These are phyloP conservation scores for Timema cristinae DNA, from an alignment of 2,888 invertebrate genomes.

Conservation along the genomic window DNA sequence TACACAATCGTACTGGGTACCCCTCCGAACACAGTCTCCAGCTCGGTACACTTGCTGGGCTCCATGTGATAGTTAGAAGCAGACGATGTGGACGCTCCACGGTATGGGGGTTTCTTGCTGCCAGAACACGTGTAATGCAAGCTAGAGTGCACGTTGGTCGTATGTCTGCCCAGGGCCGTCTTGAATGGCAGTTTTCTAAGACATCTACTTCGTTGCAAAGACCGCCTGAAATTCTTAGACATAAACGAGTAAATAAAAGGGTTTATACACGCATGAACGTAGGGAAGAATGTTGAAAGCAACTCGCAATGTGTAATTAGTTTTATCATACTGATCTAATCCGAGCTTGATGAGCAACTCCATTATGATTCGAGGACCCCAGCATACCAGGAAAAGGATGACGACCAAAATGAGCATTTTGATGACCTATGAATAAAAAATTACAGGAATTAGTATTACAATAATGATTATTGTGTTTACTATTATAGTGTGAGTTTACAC, in stretches of 20 bases:
- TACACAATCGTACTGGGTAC: too few species aligned
- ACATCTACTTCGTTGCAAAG: constrained; percentile 11
- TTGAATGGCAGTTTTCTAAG: neutral
- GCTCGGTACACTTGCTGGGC: neutral
- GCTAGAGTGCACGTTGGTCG: neutral
- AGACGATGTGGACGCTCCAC: constrained; percentile 11
- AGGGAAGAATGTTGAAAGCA: constrained; percentile 41
- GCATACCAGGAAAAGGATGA: constrained; percentile 47
- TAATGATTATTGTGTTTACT: too few species aligned
- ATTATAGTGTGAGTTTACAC: neutral
- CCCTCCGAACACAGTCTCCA: neutral
- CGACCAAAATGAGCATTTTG: constrained; percentile 50
- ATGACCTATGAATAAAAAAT: constrained; percentile 45
- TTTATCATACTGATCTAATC: constrained; percentile 38
- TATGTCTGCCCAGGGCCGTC: neutral
- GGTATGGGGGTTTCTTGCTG: neutral
- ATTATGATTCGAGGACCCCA: constrained; percentile 51
- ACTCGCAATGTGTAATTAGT: constrained; percentile 41
- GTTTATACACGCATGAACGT: constrained; percentile 44
- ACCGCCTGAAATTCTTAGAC: constrained; percentile 30
- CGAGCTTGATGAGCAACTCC: constrained; percentile 43
- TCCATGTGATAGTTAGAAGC: constrained; percentile 5
- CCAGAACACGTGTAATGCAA: neutral
- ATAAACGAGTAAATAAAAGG: constrained; percentile 42
- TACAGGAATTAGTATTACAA: constrained; percentile 13